phyloP scores from a whole-genome alignment of 2,113 vertebrate genomes.

The Melanocharis versteri region DNA sequence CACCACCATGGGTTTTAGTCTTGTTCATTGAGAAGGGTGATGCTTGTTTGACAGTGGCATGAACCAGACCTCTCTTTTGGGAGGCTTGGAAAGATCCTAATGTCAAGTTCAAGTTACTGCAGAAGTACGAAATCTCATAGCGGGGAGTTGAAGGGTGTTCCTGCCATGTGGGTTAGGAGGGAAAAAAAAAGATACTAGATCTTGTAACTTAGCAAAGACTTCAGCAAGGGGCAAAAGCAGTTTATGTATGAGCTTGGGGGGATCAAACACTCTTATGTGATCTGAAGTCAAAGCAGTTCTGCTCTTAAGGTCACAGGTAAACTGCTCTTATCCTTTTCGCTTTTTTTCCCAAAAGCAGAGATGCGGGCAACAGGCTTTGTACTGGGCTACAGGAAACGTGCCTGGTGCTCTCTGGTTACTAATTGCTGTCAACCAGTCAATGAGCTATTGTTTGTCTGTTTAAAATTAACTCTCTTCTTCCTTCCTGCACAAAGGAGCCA shows the following conservation, averaged over 20 bases:
- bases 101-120: neutral
- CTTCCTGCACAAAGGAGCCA: neutral
- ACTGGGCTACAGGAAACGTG: neutral
- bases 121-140: neutral
- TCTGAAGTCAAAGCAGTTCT: neutral
- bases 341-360: neutral
- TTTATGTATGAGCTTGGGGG: neutral
- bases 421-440: constrained; percentile 42
- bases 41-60: neutral
- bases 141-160: rapidly evolving
- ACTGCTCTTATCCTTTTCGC: neutral
- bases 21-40: neutral
- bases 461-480: constrained; percentile 57
- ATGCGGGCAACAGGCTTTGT: rapidly evolving
- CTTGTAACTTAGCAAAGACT: neutral
- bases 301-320: neutral
- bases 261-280: neutral
- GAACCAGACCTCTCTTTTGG: neutral
- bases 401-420: constrained; percentile 17
- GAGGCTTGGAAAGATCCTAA: neutral
- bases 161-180: neutral
- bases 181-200: neutral
- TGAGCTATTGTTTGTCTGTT: constrained; percentile 48
- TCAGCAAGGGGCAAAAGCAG: neutral
- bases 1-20: neutral